These are phyloP conservation scores for Dromius quadrimaculatus DNA, from an alignment of 2,888 invertebrate species.

Conservation along the genomic window DNA sequence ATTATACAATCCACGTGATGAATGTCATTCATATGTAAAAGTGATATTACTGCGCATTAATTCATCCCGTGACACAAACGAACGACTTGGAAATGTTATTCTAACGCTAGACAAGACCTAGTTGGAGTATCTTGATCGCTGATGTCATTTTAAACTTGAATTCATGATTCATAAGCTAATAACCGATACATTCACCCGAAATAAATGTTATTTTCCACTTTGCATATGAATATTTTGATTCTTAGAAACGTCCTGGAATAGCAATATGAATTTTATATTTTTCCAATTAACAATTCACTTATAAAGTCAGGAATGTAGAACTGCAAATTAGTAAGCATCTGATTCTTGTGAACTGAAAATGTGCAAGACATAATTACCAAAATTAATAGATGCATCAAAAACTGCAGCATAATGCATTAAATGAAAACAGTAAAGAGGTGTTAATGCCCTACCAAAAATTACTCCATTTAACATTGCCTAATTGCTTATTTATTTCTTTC, in stretches of 20 bases:
- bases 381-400: slow-evolving; percentile 15
- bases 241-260: no score
- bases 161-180: slow-evolving; percentile 5
- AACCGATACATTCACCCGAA: slow-evolving; percentile 23
- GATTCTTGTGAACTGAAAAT: no score
- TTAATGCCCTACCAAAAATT: slow-evolving; percentile 17
- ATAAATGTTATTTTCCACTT: no score
- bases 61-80: slow-evolving; percentile 7
- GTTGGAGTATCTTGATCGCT: neutral
- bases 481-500: slow-evolving; percentile 25
- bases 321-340: no score
- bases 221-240: no score
- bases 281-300: no score
- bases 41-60: slow-evolving; percentile 16
- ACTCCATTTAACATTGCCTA: slow-evolving; percentile 12
- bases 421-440: slow-evolving; percentile 15
- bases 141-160: neutral
- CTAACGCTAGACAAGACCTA: no score
- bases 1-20: neutral
- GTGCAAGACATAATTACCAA: slow-evolving; percentile 1
- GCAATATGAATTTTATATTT: no score
- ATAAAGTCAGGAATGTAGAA: no score
- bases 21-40: slow-evolving; percentile 18
- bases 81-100: no score
- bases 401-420: slow-evolving; percentile 26